Evolutionary conservation across 1,140 invertebrate species (phyloP), one percentile per base, ranked within the genome.

Genomic region (Lanistes nyassanus): DNA sequence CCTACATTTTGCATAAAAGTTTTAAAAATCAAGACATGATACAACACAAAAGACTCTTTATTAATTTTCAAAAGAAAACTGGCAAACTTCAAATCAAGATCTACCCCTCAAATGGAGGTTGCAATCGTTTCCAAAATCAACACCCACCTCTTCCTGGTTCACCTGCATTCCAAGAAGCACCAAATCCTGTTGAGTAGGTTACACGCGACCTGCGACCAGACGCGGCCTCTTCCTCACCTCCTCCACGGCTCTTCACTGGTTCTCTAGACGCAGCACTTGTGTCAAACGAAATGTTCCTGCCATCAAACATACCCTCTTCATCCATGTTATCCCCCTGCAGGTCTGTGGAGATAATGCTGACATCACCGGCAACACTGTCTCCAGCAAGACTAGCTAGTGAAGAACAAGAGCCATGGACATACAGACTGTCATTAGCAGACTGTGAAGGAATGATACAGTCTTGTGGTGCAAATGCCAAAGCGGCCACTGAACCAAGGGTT

Each of bases 381-480:
- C 56, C 70, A n/a, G 56, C 70, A 23, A 72, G 56, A 29, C 70
- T 62, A 36, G 29, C 70, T 13, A 72, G 47, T 31, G 70, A 72
- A 16, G 70, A 72, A 29, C 53, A 72, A n/a, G 70, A 72, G 16
- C 26, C 36, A 56, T 72, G 56, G 70, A 72, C 70, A 42, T 26
- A 42, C n/a, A 72, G 56, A 42, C 70, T 72, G 3, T 72, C 70
- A 29, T 53, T 62, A 9, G 26, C 19, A 6, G n/a, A 36, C 11
- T 29, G 70, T 21, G 34, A 56, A 16, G 67, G 42, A 26, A 42
- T 13, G 26, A 29, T 36, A 11, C 55, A 3, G 11, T 7, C 29
- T 5, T 39, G 31, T 11, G 56, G 70, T 16, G 60, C 55, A 56
- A 72, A 72, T 13, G 34, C 6, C 4, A 58, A 39, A 23, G 31